phyloP scores from a whole-genome alignment of 2,888 invertebrate genomes.

The Xestia sexstrigata region DNA sequence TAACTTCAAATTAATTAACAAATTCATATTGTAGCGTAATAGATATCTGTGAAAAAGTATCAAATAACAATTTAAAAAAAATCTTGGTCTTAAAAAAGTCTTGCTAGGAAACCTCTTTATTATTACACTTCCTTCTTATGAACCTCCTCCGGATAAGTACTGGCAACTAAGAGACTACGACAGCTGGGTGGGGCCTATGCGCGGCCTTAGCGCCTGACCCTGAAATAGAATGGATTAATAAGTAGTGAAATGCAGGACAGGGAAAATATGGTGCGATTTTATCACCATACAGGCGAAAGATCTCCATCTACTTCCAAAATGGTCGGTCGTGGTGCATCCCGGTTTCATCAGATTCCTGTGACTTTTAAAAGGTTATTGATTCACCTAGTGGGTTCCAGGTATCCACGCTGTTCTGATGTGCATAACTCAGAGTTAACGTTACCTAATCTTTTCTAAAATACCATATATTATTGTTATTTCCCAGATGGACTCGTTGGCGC shows the following conservation, averaged over 20 bases:
- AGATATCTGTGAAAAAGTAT: too few species aligned
- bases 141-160: background rate
- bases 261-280: too few species aligned
- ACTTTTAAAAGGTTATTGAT: background rate
- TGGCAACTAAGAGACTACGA: background rate
- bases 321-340: too few species aligned
- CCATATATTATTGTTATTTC: slow-evolving; percentile 20
- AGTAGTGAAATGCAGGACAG: too few species aligned
- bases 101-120: background rate
- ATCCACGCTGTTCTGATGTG: background rate
- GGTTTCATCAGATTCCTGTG: background rate
- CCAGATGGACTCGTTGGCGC: slow-evolving; percentile 88
- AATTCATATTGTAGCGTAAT: too few species aligned
- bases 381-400: background rate
- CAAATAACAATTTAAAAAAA: too few species aligned
- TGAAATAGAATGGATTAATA: too few species aligned
- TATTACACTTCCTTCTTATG: background rate
- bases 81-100: too few species aligned
- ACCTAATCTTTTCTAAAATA: background rate
- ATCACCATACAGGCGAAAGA: too few species aligned
- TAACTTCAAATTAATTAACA: too few species aligned
- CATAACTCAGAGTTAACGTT: background rate
- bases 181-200: background rate
- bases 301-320: too few species aligned
- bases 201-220: too few species aligned